Evolutionary conservation across 2,113 vertebrate species (phyloP), one percentile per base, ranked within the genome.

Genomic region (Nerophis lumbriciformis): DNA sequence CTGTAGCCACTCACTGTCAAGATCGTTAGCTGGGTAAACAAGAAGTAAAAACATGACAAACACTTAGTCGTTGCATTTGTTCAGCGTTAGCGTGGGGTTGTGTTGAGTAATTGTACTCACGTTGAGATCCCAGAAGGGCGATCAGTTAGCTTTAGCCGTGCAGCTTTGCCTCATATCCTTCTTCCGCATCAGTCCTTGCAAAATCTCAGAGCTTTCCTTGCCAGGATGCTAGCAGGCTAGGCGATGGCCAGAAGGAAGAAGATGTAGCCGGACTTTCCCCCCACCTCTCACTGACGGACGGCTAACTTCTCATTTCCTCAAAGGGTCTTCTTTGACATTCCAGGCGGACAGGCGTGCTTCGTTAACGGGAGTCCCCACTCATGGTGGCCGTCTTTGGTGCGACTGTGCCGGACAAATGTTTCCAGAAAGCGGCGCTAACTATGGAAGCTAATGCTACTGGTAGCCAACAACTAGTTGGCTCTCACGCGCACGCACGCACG

Each of bases 381-480:
- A 75, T 72, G 48, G 1, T 55, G 72, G 66, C 42, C 73, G 48
- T 72, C 63, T 48, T 71, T 64, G 63, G 55, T 63, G 45, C 62
- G 66, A 39, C 63, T 58, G 6, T 63, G 53, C 68, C 51, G 0
- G 14, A 6, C 42, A 65, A 78, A 69, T 79, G 68, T 81, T 81
- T 76, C 66, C 14, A 8, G 74, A 58, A 44, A 72, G 78, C 77
- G 80, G 74, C 12, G 75, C 78, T 78, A 52, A 66, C 67, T 66
- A 10, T 71, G 53, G 60, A 47, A 72, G 83, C 82, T 85, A 84
- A 77, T 67, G 55, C 55, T 59, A 70, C 57, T 63, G 28, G 28
- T 28, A 72, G 82, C 85, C 81, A 84, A 75, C 83, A 82, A 80
- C 80, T 81, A 83, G 74, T 79, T 87, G 79, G 77, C 81, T 69